A percentile compares a stretch with the other conserved stretches of the same genome.
These are phyloP conservation scores for Paracentrotus lividus DNA, from an alignment of 53 echinoderm and acorn worm species.

Conservation along the genomic window DNA sequence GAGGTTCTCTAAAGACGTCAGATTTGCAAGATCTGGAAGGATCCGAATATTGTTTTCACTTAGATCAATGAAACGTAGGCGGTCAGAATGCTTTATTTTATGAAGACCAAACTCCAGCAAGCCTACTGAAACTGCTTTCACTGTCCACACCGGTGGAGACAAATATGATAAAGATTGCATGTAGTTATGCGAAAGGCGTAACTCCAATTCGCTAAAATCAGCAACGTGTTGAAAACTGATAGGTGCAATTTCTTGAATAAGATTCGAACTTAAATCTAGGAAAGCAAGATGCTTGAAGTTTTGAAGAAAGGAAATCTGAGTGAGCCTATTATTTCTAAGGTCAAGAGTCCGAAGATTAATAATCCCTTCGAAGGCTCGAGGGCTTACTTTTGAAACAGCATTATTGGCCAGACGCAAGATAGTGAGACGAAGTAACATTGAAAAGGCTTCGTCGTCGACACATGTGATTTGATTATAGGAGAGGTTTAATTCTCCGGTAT, in stretches of 20 bases:
- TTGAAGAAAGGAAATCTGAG: not conserved
- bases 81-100: not conserved
- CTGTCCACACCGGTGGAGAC: not conserved
- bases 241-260: not conserved
- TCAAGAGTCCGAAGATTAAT: not conserved
- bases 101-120: not conserved
- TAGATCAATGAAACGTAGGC: not conserved
- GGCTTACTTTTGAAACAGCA: not conserved
- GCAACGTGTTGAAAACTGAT: constrained; percentile 1
- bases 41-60: constrained; percentile 8
- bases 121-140: not conserved
- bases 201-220: not conserved
- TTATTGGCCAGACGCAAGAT: not conserved
- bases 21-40: not conserved
- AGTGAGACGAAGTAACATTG: not conserved
- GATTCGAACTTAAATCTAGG: not conserved
- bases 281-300: not conserved
- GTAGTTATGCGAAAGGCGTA: not conserved
- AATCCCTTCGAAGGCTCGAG: constrained; percentile 14
- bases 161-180: not conserved
- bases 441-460: not conserved
- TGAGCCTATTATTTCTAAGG: not conserved
- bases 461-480: not conserved
- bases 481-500: not conserved
- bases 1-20: constrained; percentile 18